Evolutionary conservation across 2,888 invertebrate species (phyloP).

Genomic region (Sylvicola fuscatus): DNA sequence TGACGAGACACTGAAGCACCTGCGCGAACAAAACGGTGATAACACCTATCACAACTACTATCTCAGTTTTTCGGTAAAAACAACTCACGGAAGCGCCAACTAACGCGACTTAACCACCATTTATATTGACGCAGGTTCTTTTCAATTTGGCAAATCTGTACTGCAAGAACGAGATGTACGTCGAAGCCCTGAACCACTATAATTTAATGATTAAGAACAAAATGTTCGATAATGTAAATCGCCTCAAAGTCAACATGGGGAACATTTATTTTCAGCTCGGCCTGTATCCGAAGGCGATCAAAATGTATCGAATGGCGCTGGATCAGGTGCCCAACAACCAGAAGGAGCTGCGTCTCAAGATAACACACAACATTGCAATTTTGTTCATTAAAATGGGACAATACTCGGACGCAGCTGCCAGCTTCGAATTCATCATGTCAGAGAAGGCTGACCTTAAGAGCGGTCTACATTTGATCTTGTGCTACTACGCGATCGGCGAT

Average conservation of each 20-base stretch:
- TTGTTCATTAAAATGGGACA: constrained; percentile 91
- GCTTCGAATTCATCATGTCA: constrained; percentile 96
- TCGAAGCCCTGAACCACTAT: constrained; percentile 91
- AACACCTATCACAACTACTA: constrained; percentile 88
- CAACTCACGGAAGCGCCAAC: constrained; percentile 1
- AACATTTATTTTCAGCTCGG: constrained; percentile 94
- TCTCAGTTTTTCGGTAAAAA: constrained; percentile 68
- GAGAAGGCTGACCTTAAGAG: constrained; percentile 80
- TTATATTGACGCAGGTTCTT: constrained; percentile 48
- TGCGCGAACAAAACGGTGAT: constrained; percentile 79
- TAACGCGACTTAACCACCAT: constrained; percentile 2
- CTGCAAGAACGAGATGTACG: constrained; percentile 81
- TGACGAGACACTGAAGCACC: constrained; percentile 71
- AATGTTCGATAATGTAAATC: constrained; percentile 81
- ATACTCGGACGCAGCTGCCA: constrained; percentile 87
- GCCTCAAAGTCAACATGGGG: constrained; percentile 93
- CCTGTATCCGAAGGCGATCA: constrained; percentile 82
- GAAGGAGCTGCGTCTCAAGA: constrained; percentile 81
- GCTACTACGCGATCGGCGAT: constrained; percentile 77
- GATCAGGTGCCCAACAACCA: constrained; percentile 90
- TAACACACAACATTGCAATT: constrained; percentile 84
- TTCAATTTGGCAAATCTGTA: constrained; percentile 95
- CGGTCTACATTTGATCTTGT: constrained; percentile 73
- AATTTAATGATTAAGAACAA: constrained; percentile 85
- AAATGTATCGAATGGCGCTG: constrained; percentile 95